Base-by-base conservation (phyloP, 2,113 vertebrate species). In the Ammodytes dubius region DNA sequence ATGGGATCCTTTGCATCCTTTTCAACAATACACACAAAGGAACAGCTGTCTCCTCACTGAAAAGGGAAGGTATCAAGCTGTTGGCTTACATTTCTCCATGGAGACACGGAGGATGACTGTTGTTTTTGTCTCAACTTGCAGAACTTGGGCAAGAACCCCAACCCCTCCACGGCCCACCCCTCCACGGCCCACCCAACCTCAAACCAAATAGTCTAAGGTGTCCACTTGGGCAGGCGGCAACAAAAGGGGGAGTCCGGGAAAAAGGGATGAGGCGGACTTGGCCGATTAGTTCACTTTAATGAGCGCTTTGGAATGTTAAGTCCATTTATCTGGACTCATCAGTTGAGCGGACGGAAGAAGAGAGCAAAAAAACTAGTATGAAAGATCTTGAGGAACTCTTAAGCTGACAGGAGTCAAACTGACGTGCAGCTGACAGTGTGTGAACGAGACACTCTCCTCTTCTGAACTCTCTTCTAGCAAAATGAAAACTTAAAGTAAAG, bases 231-330 rank as follows among this genome's bases (percentile, higher is more conserved):
- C 50, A 82, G 81, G 73, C 64, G 19, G 68, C 71, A 86, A 91
- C 87, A 91, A 92, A 93, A 77, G 77, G 53, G 79, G 77, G 53
- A 82, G 45, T n/a, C n/a, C 37, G 35, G 61, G 60, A 74, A 70
- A 67, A 70, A 67, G 76, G 67, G 53, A 5, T 3, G 77, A 81
- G 43, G 42, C 14, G 6, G 83, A 85, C 77, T 74, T 88, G 77
- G 75, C 64, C 46, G 81, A 86, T 89, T 90, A 86, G 82, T 72
- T 85, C 58, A 39, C 70, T 6, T 83, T 91, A 93, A 90, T 85
- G 89, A 92, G 84, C 40, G 2, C 81, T 71, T 56, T 63, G 92
- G 90, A 92, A 92, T 92, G 87, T 85, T 87, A 86, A 90, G 83
- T 87, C 81, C 58, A 12, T 84, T 87, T 61, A 71, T 19, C 1